Conservation (phyloP, 35 echinoderm and acorn worm genomes). For the Ptychodera flava region DNA sequence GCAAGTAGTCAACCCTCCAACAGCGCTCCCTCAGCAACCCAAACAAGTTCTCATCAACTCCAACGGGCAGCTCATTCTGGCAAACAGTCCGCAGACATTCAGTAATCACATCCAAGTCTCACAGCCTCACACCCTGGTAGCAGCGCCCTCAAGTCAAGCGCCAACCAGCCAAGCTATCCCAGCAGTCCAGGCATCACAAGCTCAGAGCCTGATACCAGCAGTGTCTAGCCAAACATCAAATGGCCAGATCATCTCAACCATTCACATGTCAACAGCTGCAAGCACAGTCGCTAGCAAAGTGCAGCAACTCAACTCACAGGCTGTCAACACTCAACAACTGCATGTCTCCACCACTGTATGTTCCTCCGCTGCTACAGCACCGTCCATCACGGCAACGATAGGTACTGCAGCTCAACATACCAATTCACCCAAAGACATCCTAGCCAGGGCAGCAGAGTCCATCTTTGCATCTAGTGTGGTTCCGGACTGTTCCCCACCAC, state of each 20-base stretch:
- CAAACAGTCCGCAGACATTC: background rate
- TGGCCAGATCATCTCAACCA: background rate
- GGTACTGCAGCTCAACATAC: conserved; percentile 4
- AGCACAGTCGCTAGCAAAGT: background rate
- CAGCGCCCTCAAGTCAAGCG: background rate
- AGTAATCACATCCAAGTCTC: background rate
- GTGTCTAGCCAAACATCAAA: background rate
- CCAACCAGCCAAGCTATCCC: background rate
- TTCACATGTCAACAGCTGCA: background rate
- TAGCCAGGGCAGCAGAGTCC: conserved; percentile 65
- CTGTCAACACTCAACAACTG: background rate
- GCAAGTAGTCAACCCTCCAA: background rate
- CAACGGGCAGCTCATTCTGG: background rate
- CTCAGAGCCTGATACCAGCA: too few relatives aligned
- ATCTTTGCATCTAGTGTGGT: conserved; percentile 47
- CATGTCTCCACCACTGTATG: background rate
- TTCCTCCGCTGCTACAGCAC: background rate
- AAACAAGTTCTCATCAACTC: background rate
- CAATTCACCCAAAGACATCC: conserved; percentile 44
- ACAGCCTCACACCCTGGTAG: background rate
- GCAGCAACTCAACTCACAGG: background rate
- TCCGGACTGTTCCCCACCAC: conserved; percentile 24
- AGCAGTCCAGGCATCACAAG: background rate
- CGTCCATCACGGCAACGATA: conserved; percentile 5
- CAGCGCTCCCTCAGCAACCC: background rate